phyloP scores from a whole-genome alignment of 2,797 vertebrate species.

The Cynopterus sphinx region DNA sequence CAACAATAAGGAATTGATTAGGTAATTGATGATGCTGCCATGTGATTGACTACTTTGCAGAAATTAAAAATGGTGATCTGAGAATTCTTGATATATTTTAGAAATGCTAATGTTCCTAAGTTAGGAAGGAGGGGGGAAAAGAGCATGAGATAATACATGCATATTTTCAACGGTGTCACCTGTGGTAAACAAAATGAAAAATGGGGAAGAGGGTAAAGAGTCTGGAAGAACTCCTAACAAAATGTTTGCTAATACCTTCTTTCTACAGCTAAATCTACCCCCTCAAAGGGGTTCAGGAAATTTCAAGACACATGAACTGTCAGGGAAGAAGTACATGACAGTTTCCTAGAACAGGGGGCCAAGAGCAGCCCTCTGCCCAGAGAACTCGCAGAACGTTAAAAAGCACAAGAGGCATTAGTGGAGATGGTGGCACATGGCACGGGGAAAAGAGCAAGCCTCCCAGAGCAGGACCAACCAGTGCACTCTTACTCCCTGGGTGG shows the following conservation, averaged over 20 bases:
- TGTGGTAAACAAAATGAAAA: neutral
- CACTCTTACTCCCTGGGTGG: neutral
- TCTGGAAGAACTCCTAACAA: neutral
- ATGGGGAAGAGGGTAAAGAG: too few species aligned
- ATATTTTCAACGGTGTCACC: neutral
- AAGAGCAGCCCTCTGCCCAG: neutral
- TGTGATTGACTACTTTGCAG: neutral
- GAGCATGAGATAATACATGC: neutral
- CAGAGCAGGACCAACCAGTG: neutral
- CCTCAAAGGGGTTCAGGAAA: neutral
- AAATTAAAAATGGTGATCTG: constrained; percentile 23
- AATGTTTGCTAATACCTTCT: neutral
- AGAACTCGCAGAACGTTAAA: neutral
- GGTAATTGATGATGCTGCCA: neutral
- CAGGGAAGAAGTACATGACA: neutral
- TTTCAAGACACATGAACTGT: neutral
- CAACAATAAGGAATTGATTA: neutral
- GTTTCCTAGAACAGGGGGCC: neutral
- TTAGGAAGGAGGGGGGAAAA: neutral
- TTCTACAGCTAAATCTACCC: neutral
- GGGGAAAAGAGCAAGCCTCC: too few species aligned
- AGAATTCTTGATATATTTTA: constrained; percentile 9
- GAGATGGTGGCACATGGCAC: rapidly evolving
- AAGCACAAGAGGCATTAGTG: neutral
- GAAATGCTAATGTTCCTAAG: neutral